Evolutionary conservation across 1,140 invertebrate species (phyloP).

Genomic region (Musca domestica): DNA sequence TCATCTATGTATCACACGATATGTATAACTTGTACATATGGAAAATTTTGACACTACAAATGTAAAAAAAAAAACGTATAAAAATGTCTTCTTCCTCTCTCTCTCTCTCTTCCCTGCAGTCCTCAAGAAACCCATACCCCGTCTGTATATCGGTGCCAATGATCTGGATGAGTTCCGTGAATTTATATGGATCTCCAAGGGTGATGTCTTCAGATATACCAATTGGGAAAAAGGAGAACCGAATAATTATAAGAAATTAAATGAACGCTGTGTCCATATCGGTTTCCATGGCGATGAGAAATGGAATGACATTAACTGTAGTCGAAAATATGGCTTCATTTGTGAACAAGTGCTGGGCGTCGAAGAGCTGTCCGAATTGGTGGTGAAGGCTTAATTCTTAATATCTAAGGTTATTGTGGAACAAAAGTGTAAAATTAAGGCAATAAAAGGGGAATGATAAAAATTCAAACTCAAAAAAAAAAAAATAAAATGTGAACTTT

Average conservation of each 20-base stretch:
- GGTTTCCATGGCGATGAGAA: not conserved
- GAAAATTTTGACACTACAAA: too few relatives aligned
- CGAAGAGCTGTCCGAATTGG: not conserved
- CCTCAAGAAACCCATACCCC: not conserved
- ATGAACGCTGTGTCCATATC: slow-evolving; percentile 10
- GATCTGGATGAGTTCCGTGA: slow-evolving; percentile 2
- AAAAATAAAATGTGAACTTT: not conserved
- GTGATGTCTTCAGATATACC: not conserved
- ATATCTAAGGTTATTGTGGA: too few relatives aligned
- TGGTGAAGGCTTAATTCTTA: not conserved
- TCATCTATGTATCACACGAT: too few relatives aligned
- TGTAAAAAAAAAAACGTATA: too few relatives aligned
- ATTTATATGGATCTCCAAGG: not conserved
- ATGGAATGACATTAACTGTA: slow-evolving; percentile 9
- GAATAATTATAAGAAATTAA: slow-evolving; percentile 6
- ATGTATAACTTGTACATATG: too few relatives aligned
- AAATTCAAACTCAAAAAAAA: not conserved
- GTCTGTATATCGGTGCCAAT: not conserved
- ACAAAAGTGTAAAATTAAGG: too few relatives aligned
- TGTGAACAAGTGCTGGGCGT: not conserved
- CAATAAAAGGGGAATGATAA: not conserved
- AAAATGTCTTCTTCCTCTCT: too few relatives aligned
- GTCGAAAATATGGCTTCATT: slow-evolving; percentile 7
- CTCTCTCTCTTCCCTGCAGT: not conserved
- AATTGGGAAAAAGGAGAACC: slow-evolving; percentile 1